These are phyloP conservation scores for Nomia melanderi DNA, from an alignment of 1,140 invertebrate species.

Conservation along the genomic window DNA sequence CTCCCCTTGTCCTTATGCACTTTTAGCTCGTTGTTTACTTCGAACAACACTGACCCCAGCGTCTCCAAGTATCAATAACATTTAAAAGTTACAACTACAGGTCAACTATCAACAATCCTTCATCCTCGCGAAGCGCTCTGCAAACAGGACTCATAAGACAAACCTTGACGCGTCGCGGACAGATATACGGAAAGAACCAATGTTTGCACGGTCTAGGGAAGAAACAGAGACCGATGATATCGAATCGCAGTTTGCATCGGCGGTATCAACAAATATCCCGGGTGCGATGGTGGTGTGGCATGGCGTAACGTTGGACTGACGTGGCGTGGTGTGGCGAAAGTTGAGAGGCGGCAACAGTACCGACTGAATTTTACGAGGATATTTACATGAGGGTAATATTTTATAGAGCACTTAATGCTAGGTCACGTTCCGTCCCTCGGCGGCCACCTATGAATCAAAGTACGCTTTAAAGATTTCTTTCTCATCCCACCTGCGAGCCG, in stretches of 20 bases:
- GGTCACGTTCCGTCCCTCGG: constrained; percentile 74
- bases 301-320: neutral
- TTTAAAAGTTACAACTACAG: too few species aligned
- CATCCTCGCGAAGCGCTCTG: too few species aligned
- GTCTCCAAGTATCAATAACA: too few species aligned
- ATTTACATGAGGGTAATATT: constrained; percentile 78
- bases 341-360: constrained; percentile 59
- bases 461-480: constrained; percentile 75
- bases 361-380: constrained; percentile 75
- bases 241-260: neutral
- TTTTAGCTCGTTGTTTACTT: too few species aligned
- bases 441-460: constrained; percentile 75
- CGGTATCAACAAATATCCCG: constrained; percentile 8
- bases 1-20: too few species aligned
- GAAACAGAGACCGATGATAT: neutral
- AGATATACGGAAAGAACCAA: neutral
- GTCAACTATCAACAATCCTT: too few species aligned
- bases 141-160: neutral
- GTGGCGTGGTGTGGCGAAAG: constrained; percentile 14
- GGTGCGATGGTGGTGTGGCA: neutral
- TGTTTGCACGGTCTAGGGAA: neutral
- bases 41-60: too few species aligned
- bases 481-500: constrained; percentile 52
- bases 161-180: neutral
- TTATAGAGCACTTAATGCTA: constrained; percentile 78